Conservation (phyloP, 2,113 vertebrate genomes). For the Eolophus roseicapilla region DNA sequence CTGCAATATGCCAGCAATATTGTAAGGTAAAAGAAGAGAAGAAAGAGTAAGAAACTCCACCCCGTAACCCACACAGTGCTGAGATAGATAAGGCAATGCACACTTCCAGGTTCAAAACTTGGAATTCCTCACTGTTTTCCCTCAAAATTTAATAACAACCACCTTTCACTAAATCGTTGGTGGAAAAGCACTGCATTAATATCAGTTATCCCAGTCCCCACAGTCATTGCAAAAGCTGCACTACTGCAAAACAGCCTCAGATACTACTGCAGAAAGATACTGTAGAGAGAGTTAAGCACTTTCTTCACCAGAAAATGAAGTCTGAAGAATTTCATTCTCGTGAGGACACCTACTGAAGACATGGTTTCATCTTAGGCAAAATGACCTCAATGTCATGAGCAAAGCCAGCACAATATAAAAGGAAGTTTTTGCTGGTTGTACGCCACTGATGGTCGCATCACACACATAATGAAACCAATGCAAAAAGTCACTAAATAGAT, state of each 20-base stretch:
- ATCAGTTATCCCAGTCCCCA: no score
- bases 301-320: neutral
- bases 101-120: neutral
- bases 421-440: neutral
- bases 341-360: neutral
- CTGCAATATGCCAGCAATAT: neutral
- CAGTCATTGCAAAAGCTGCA: neutral
- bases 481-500: neutral
- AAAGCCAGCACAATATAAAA: neutral
- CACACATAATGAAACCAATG: neutral
- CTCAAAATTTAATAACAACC: neutral
- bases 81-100: neutral
- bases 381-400: neutral
- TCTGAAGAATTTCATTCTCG: neutral
- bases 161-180: neutral
- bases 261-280: neutral
- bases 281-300: neutral
- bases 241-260: neutral
- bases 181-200: neutral
- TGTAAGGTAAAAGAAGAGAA: neutral
- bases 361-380: neutral
- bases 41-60: neutral
- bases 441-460: neutral
- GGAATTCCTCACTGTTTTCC: neutral
- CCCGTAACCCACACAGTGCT: fast-evolving